phyloP scores from a whole-genome alignment of 2,113 vertebrate genomes.

The Anser brachyrhynchus region DNA sequence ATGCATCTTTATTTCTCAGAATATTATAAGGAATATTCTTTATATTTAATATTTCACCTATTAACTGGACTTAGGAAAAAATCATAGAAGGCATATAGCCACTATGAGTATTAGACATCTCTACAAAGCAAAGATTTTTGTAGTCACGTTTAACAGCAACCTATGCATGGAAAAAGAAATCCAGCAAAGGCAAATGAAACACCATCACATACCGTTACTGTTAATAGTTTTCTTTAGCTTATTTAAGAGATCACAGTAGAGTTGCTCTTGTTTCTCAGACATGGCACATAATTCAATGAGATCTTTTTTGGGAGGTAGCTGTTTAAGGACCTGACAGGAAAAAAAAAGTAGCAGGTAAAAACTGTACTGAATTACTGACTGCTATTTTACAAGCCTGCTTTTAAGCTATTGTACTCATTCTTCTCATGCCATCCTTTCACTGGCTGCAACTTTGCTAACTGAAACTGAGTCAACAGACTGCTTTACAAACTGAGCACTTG shows the following conservation, averaged over 20 bases:
- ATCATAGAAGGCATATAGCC: neutral
- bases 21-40: neutral
- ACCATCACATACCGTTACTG: constrained; percentile 71
- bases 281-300: constrained; percentile 85
- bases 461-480: neutral
- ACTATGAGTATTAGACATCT: neutral
- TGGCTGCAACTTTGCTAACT: neutral
- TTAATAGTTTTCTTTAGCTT: constrained; percentile 82
- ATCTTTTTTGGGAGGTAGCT: constrained; percentile 91
- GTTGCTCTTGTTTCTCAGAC: constrained; percentile 88
- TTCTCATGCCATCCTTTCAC: neutral
- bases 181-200: neutral
- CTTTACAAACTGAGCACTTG: neutral
- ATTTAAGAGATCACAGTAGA: constrained; percentile 85
- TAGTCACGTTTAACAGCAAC: fast-evolving
- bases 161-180: neutral
- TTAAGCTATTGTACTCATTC: neutral
- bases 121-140: neutral
- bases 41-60: neutral
- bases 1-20: neutral
- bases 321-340: constrained; percentile 88
- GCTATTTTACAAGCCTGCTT: neutral
- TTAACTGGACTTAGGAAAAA: neutral
- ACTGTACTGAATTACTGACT: neutral
- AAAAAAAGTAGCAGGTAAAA: neutral